Base-by-base conservation (phyloP, 2,113 vertebrate genomes). In the Austrofundulus limnaeus region DNA sequence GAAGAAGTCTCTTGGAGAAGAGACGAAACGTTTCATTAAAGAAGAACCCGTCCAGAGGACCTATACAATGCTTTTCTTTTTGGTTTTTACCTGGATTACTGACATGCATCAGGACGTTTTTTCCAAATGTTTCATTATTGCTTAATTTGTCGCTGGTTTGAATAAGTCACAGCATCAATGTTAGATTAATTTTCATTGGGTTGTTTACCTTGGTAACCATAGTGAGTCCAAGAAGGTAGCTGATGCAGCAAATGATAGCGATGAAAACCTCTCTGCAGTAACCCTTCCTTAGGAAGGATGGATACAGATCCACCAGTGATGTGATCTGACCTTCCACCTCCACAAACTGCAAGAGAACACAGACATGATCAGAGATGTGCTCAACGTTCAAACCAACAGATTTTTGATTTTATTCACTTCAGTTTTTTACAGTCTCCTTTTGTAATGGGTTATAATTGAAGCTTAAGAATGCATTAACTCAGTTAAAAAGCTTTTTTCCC, bases 291-390 rank as follows among this genome's bases (percentile, higher is more conserved):
- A 99, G 96, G 96, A 98, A 98, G 95, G 96, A 98, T 83, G 97
- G 97, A 94, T 98, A 96, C 93, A 99, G 96, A 93, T 99, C 97
- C 90, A 99, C 97, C 92, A 99, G 92, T 80, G 97, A 98, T 56
- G 97, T 99, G 95, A 99, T 97, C 96, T 98, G 97, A 92, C 97
- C 97, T 95, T 99, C 97, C 92, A 99, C 97, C 94, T 98, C 97
- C 90, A 99, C 97, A 94, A 98, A 99, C 97, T 99, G 84, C 31
- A 73, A 17, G 7, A 7, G 7, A n/a, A 46, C 64, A 82, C 21
- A 66, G 4, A 47, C n/a, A 60, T 11, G 34, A 21, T 46, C 43
- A 60, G 5, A 11, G 28, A 53, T n/a, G 16, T 19, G 28, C 20
- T n/a, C 25, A n/a, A 31, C 25, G 9, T 28, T 15, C 1, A 15